Conservation (phyloP, 2,113 vertebrate species). For the Varanus komodoensis region DNA sequence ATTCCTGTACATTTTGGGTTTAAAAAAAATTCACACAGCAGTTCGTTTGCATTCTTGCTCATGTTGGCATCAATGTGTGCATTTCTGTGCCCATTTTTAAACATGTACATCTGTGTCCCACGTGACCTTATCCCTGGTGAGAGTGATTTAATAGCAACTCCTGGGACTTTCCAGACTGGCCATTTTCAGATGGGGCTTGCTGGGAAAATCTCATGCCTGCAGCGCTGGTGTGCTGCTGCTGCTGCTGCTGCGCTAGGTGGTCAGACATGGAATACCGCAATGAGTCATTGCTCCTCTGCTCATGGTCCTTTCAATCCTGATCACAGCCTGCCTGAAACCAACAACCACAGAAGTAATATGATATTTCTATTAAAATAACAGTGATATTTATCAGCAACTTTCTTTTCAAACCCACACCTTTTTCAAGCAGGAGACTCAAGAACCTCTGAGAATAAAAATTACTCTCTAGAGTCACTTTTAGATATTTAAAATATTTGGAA, state of each 20-base stretch:
- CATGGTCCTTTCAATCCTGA: slow-evolving; percentile 4
- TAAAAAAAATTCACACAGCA: too few species aligned
- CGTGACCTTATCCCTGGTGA: too few species aligned
- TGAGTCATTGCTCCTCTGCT: background rate
- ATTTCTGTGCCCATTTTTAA: too few species aligned
- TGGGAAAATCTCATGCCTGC: background rate
- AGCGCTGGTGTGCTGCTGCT: background rate
- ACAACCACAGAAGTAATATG: background rate
- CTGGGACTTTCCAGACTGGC: background rate
- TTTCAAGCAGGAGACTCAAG: slow-evolving; percentile 21
- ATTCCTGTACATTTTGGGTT: too few species aligned
- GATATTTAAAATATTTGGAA: slow-evolving; percentile 37
- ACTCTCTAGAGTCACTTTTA: slow-evolving; percentile 26
- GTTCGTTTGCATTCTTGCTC: too few species aligned
- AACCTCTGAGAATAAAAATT: slow-evolving; percentile 19
- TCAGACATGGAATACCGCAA: background rate
- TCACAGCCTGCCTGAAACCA: background rate
- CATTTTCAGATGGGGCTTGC: background rate
- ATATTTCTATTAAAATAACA: background rate
- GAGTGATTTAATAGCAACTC: too few species aligned
- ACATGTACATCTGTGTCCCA: too few species aligned
- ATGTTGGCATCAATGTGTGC: too few species aligned
- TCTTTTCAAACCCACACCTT: background rate
- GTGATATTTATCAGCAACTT: slow-evolving; percentile 7
- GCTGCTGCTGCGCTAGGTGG: too few species aligned